Conservation (phyloP, 2,888 invertebrate genomes). For the Hirtodrosophila duncani region DNA sequence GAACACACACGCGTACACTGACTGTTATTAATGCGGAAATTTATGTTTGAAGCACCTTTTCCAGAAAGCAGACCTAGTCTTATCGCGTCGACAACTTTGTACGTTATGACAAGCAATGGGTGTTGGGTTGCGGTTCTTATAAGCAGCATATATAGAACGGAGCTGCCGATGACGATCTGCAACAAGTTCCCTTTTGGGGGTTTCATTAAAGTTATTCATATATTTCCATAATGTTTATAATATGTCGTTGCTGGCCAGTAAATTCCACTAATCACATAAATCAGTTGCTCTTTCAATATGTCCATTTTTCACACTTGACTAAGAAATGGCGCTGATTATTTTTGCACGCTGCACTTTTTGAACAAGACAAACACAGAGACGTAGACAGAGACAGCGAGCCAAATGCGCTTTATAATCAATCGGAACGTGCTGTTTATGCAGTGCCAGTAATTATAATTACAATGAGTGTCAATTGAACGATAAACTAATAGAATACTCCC, state of each 20-base stretch:
- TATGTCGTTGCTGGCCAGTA: not conserved
- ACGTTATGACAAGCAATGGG: slow-evolving; percentile 26
- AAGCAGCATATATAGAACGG: slow-evolving; percentile 1
- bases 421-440: too few relatives aligned
- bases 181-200: not conserved
- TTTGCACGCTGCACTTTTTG: slow-evolving; percentile 24
- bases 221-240: too few relatives aligned
- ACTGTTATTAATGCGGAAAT: slow-evolving; percentile 54
- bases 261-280: slow-evolving; percentile 8
- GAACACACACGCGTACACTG: slow-evolving; percentile 23
- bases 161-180: slow-evolving; percentile 6
- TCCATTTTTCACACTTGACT: slow-evolving; percentile 50
- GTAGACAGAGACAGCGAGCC: not conserved
- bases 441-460: not conserved
- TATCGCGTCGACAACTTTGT: slow-evolving; percentile 43
- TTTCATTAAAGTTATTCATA: not conserved
- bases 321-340: slow-evolving; percentile 12
- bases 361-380: not conserved
- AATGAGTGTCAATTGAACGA: too few relatives aligned
- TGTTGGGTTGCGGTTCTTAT: slow-evolving; percentile 19
- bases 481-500: too few relatives aligned
- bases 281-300: slow-evolving; percentile 1
- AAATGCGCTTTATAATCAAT: too few relatives aligned
- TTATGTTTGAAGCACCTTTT: slow-evolving; percentile 36
- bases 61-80: slow-evolving; percentile 20